Conservation (phyloP, 2,888 invertebrate species). For the Tetranychus piercei region DNA sequence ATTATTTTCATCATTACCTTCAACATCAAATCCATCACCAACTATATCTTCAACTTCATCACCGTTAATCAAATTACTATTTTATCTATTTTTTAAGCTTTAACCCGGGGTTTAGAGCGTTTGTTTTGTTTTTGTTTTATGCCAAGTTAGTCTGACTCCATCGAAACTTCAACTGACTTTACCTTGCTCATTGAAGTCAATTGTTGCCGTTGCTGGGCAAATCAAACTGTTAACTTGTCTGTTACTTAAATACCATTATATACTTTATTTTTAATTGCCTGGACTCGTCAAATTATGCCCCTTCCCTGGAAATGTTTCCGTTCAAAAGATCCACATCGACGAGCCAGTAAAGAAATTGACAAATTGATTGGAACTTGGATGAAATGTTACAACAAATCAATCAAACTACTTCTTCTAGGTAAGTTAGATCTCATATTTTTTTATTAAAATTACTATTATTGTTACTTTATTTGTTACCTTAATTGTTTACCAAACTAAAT, state of each 20-base stretch:
- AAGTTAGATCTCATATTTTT: constrained; percentile 1
- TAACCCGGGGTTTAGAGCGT: too few species aligned
- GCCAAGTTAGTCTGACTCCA: too few species aligned
- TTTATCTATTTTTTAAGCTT: too few species aligned
- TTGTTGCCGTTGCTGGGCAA: too few species aligned
- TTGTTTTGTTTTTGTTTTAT: too few species aligned
- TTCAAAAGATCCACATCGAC: constrained; percentile 19
- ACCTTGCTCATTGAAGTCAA: too few species aligned
- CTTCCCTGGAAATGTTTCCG: constrained; percentile 17
- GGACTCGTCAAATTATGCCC: background rate
- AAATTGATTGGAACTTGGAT: constrained; percentile 30
- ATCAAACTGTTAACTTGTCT: background rate
- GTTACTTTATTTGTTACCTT: background rate
- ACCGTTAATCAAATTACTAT: too few species aligned
- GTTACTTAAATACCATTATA: background rate
- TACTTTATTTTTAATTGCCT: background rate
- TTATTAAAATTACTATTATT: background rate
- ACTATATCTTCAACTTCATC: too few species aligned
- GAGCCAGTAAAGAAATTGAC: constrained; percentile 29
- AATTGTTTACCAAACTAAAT: background rate
- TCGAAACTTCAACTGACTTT: too few species aligned
- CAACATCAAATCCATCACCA: background rate
- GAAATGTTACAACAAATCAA: constrained; percentile 29
- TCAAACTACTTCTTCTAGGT: constrained; percentile 30
- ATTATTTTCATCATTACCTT: too few species aligned